These are phyloP conservation scores for Myodes glareolus DNA, from an alignment of 2,113 vertebrate species.

Conservation along the genomic window DNA sequence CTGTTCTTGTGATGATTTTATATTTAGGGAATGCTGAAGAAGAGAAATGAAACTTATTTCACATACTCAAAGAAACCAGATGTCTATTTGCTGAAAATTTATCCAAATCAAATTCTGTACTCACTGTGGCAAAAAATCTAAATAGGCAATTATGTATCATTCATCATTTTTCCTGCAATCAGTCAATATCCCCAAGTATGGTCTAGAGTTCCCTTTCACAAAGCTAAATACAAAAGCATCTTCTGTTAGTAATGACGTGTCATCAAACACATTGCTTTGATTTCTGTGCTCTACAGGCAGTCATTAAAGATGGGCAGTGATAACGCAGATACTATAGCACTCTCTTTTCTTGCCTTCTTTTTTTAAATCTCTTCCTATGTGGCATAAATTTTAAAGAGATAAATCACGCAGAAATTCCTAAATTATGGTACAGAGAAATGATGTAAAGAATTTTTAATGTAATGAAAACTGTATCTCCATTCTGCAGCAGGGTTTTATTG, in stretches of 20 bases:
- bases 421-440: not conserved
- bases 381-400: not conserved
- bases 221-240: not conserved
- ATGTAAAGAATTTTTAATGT: not conserved
- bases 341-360: not conserved
- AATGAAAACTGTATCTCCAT: not conserved
- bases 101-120: slow-evolving; percentile 18
- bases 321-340: not conserved
- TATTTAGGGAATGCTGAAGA: not conserved
- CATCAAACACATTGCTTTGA: not conserved
- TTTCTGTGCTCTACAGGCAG: not conserved
- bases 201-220: not conserved
- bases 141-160: slow-evolving; percentile 47
- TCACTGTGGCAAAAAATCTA: not conserved
- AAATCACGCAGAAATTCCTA: not conserved
- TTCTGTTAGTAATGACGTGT: not conserved
- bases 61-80: slow-evolving; percentile 15
- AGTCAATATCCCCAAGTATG: not conserved
- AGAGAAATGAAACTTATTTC: slow-evolving; percentile 15
- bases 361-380: not conserved
- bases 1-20: not conserved
- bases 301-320: not conserved
- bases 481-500: not conserved
- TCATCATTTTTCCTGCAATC: not conserved
- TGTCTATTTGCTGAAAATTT: slow-evolving; percentile 44